Base-by-base conservation (phyloP, 2,888 invertebrate genomes). In the Elmis aenea region DNA sequence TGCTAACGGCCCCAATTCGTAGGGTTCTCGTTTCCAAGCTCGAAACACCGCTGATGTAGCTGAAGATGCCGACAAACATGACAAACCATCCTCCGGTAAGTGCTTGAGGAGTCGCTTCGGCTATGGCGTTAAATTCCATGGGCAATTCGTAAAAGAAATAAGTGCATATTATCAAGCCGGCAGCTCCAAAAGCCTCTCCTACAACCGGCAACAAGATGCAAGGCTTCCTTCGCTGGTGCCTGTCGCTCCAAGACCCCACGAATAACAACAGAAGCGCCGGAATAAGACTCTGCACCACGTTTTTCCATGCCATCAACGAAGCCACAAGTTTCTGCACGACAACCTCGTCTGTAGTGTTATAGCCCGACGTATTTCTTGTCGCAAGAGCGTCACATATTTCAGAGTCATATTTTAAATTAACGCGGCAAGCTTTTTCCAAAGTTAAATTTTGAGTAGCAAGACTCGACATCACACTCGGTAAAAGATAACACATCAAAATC, bases 251-350 rank as follows among this genome's bases (percentile, higher is more conserved):
- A 0, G 85, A 83, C 2, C 87, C 87, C 56, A 86, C 73, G 59
- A 87, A 85, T 53, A 87, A 73, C 41, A 88, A 77, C 40, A 87
- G 67, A 6, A 81, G 66, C 33, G 85, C 83, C n/a, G 87, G 86
- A 16, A 87, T 66, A 26, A 84, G 73, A 44, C 85, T 85, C 64
- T 87, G 86, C 26, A 88, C 65, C 15, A 85, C 78, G 10, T 85
- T 85, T 61, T 85, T 85, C 85, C 85, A 86, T 13, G 85, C 84
- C 45, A 83, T 79, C 68, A 86, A 83, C 3, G 78, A 76, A 0
- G 86, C 85, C 3, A 83, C 83, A 49, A 83, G 65, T 37, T 75
- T 77, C 59, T 83, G 83, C 1, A 84, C 81, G 2, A 39, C 35
- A 13, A 50, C 42, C 37, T 58, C 58, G 15, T 57, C 54, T 4